Base-by-base conservation (phyloP, 2,113 vertebrate species). In the Prunella himalayana region DNA sequence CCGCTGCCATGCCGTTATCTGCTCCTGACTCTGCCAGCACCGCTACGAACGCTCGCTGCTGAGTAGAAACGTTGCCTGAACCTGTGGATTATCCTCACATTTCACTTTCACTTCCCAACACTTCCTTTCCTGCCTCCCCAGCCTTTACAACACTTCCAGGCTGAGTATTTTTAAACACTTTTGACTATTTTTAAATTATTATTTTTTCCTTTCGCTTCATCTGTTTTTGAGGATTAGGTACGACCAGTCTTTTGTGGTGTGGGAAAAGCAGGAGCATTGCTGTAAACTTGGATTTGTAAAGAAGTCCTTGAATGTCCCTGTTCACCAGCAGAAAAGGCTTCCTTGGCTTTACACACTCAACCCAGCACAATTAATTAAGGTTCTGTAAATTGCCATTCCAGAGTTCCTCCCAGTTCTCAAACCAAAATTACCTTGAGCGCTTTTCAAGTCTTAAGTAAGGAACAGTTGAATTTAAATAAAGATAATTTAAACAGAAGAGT, bases 1-100 rank as follows among this genome's bases (percentile, higher is more conserved):
- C 11, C 25, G 2, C 1, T 24, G 47, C 45, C 47, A 51, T 15
- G 2, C 41, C 3, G 2, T 77, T 25, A 54, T 6, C 45, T 53
- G 44, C 11, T 33, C 56, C 50, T 54, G 39, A 2, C 66, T 44
- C 45, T 63, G 78, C 66, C 66, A 71, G 3, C 31, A 33, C 7
- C 2, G 42, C 49, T 31, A 2, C 3, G 12, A 31, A 31, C 2
- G 20, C 77, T 69, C 47, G 1, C 47, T 6, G 10, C 25, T 21
- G 59, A 7, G 11, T 0, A 8, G 37, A 33, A 71, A 27, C 0
- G 7, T 1, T 1, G 23, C 39, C 22, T 5, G 30, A 72, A 18
- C 7, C 42, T 57, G 39, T 10, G 33, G 7, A n/a, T 45, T 41
- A 49, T 18, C 7, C 1, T 37, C 5, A 4, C 28, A 4, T 22